Evolutionary conservation across 2,113 vertebrate genomes (phyloP).

Genomic region (Melospiza georgiana): DNA sequence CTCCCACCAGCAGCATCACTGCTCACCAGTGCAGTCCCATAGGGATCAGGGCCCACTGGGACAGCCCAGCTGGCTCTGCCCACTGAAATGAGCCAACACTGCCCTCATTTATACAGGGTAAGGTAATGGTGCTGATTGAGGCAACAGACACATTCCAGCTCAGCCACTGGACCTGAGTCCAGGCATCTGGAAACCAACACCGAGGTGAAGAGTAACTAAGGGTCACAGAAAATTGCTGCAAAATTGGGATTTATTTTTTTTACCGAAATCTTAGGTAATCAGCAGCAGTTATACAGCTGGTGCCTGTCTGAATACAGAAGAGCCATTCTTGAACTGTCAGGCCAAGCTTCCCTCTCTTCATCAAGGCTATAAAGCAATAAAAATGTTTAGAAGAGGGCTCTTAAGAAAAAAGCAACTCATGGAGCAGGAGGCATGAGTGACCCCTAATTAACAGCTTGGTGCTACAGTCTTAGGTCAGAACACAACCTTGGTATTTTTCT

Average conservation of each 20-base stretch:
- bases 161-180: background rate
- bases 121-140: background rate
- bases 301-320: background rate
- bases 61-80: background rate
- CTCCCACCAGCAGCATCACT: background rate
- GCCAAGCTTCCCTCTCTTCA: background rate
- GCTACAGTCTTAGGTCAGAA: background rate
- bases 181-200: background rate
- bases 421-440: background rate
- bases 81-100: background rate
- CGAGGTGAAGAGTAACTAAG: background rate
- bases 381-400: background rate
- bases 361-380: background rate
- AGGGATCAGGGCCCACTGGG: background rate
- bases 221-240: background rate
- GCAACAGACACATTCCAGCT: background rate
- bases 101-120: background rate
- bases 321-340: background rate
- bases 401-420: background rate
- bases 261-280: background rate
- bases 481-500: background rate
- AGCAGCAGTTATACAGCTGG: background rate
- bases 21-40: background rate
- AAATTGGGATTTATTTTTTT: background rate
- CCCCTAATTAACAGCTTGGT: background rate